Conservation (phyloP, 2,888 invertebrate genomes). For the Stenurella melanura region DNA sequence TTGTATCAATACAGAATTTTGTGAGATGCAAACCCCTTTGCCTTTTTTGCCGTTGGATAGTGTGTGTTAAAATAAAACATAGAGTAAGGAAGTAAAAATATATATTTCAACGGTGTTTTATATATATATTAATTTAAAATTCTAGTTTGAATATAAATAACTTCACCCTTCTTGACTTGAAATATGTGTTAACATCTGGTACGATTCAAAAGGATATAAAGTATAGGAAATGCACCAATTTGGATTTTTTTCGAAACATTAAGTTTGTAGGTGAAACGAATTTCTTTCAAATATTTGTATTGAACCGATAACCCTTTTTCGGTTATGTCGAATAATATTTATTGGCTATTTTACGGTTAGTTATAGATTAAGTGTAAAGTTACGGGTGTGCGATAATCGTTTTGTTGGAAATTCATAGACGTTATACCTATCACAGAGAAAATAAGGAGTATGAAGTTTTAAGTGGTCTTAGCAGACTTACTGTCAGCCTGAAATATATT, state of each 20-base stretch:
- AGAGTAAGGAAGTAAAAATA: no score
- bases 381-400: slow-evolving; percentile 35
- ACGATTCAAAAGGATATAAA: slow-evolving; percentile 38
- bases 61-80: no score
- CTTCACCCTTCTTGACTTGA: slow-evolving; percentile 9
- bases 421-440: neutral
- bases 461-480: neutral
- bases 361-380: slow-evolving; percentile 41
- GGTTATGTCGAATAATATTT: slow-evolving; percentile 62
- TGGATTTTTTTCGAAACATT: slow-evolving; percentile 65
- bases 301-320: slow-evolving; percentile 59
- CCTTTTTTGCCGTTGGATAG: no score
- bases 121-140: neutral
- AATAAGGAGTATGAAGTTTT: neutral
- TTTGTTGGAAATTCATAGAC: slow-evolving; percentile 46
- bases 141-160: neutral
- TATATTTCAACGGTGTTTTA: no score
- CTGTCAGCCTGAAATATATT: no score
- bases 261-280: slow-evolving; percentile 62
- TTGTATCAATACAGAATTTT: no score
- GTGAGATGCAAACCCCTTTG: no score
- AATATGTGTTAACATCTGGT: slow-evolving; percentile 50
- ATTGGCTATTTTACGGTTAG: slow-evolving; percentile 55
- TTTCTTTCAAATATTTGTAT: slow-evolving; percentile 63
- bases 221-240: slow-evolving; percentile 49